Conservation (phyloP, 2,888 invertebrate genomes). For the Stenolophus ochropezus region DNA sequence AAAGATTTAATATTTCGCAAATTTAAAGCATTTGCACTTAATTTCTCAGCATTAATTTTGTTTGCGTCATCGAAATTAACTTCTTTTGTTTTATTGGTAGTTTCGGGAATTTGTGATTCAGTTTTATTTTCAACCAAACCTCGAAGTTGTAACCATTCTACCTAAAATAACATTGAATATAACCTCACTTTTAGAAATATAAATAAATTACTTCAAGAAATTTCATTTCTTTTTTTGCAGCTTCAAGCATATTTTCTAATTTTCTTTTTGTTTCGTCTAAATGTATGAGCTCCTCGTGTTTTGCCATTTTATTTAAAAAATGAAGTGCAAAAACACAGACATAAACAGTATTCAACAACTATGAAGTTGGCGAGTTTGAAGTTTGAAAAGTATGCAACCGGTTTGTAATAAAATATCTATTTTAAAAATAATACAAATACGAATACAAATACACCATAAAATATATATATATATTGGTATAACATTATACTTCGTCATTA, state of each 20-base stretch:
- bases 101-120: not conserved
- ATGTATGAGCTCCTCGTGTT: not conserved
- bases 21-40: not conserved
- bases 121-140: slow-evolving; percentile 1
- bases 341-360: not conserved
- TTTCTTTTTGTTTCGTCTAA: slow-evolving; percentile 16
- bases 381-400: not conserved
- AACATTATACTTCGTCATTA: slow-evolving; percentile 36
- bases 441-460: slow-evolving; percentile 41
- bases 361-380: not conserved
- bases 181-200: slow-evolving; percentile 14
- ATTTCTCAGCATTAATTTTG: slow-evolving; percentile 29
- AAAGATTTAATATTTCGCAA: not conserved
- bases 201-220: slow-evolving; percentile 42
- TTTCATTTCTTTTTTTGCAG: slow-evolving; percentile 40
- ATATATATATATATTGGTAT: slow-evolving; percentile 11
- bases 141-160: slow-evolving; percentile 40
- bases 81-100: not conserved
- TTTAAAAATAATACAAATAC: slow-evolving; percentile 3
- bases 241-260: slow-evolving; percentile 21
- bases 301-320: not conserved
- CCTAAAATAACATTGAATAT: slow-evolving; percentile 34
- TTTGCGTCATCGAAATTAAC: slow-evolving; percentile 38
- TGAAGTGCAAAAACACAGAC: not conserved
- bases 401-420: not conserved